Percentiles rank a stretch among this genome's conserved stretches.
These are phyloP conservation scores for Sciaenops ocellatus DNA, from an alignment of 2,797 vertebrate genomes.

Conservation along the genomic window DNA sequence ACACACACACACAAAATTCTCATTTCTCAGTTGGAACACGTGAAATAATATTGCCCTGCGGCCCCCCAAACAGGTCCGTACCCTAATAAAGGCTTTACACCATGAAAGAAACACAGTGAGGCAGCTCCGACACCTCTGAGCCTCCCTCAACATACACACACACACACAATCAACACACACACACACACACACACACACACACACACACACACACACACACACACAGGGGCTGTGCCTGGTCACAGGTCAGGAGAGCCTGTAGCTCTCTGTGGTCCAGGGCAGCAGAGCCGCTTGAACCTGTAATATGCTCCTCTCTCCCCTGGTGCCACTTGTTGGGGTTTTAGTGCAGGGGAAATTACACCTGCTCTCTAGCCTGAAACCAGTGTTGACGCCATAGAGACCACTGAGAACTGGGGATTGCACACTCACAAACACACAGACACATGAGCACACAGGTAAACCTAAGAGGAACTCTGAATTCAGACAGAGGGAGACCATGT, in stretches of 20 bases:
- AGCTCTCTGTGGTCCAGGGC: slow-evolving; percentile 78
- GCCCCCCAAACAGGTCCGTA: slow-evolving; percentile 82
- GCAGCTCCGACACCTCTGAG: slow-evolving; percentile 82
- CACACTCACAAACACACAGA: slow-evolving; percentile 49
- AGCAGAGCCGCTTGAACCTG: slow-evolving; percentile 89
- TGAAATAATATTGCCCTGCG: slow-evolving; percentile 84
- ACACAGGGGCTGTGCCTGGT: slow-evolving; percentile 66
- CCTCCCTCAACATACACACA: slow-evolving; percentile 68
- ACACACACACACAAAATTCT: slow-evolving; percentile 37
- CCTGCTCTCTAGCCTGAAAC: slow-evolving; percentile 69
- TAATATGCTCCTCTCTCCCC: slow-evolving; percentile 88
- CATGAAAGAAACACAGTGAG: slow-evolving; percentile 82
- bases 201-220: slow-evolving; percentile 39
- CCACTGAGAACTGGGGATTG: slow-evolving; percentile 50
- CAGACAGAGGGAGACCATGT: slow-evolving; percentile 11
- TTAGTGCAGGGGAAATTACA: slow-evolving; percentile 85
- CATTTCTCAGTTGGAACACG: slow-evolving; percentile 70
- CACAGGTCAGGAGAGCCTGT: slow-evolving; percentile 84
- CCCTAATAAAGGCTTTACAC: slow-evolving; percentile 87
- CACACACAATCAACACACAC: slow-evolving; percentile 54
- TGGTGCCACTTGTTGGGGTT: slow-evolving; percentile 86
- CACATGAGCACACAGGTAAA: slow-evolving; percentile 38
- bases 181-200: slow-evolving; percentile 22
- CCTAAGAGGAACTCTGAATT: slow-evolving; percentile 8
- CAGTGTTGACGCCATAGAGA: slow-evolving; percentile 59